A percentile compares a stretch with the other conserved stretches of the same genome.
These are phyloP conservation scores for Python bivittatus DNA, from an alignment of 2,113 vertebrate genomes.

Conservation along the genomic window DNA sequence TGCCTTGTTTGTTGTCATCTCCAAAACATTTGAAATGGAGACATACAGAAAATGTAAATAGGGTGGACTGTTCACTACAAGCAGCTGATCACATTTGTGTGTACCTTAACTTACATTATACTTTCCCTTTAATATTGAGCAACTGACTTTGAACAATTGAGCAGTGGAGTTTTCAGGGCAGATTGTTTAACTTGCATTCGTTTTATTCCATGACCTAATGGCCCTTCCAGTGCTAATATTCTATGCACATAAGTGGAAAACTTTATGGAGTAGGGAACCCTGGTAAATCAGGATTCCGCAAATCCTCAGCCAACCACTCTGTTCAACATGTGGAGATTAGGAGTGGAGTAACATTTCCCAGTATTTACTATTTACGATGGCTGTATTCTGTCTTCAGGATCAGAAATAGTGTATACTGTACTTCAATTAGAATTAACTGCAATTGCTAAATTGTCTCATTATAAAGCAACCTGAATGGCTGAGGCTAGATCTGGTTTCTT, in stretches of 20 bases:
- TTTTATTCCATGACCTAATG: not conserved
- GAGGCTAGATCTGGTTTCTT: not conserved
- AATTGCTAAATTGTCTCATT: not conserved
- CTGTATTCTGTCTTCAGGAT: not conserved
- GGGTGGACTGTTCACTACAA: not conserved
- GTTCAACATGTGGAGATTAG: not conserved
- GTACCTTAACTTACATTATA: not conserved
- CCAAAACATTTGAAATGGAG: not conserved
- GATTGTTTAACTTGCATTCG: not conserved
- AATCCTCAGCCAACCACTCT: not conserved
- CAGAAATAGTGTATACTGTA: not conserved
- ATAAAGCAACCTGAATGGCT: not conserved
- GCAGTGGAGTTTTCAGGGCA: not conserved
- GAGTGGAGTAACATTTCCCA: not conserved
- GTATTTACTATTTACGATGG: not conserved
- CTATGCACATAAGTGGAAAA: not conserved
- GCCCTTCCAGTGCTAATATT: not conserved
- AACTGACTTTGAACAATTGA: not conserved
- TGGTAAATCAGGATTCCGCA: not conserved
- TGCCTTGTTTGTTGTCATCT: not conserved
- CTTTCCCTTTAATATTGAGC: not conserved
- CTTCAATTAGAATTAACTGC: not conserved
- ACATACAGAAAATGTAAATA: not conserved
- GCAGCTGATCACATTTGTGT: not conserved
- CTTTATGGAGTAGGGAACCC: not conserved